Evolutionary conservation across 2,888 invertebrate genomes (phyloP), one percentile per base, ranked within the genome.

Genomic region (Dicyrtoma fusca): DNA sequence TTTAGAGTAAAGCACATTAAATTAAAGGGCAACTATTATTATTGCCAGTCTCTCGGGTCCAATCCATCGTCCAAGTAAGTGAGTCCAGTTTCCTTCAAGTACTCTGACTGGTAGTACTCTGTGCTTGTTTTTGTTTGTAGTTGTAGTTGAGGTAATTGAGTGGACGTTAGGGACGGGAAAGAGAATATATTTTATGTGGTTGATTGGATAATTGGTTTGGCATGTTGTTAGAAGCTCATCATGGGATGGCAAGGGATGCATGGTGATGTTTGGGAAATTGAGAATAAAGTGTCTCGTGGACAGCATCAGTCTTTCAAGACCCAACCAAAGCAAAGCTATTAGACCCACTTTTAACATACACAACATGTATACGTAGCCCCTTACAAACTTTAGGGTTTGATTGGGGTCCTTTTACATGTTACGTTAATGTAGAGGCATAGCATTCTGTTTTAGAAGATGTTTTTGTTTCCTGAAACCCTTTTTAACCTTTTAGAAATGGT

Each of bases 141-240:
- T 17, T 1, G 21, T n/a, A 17, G 53, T 21, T 11, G 19, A 10
- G 19, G 53, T 21, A 53, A 17, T 53, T 53, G 21, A 53, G 53
- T n/a, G 19, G 53, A 53, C 19, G 14, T 10, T 11, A 21, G 19
- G 21, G 53, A 53, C 8, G 49, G 4, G 49, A 49, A 34, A 34
- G 34, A 8, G 34, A 34, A 3, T 34, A 34, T 49, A 49, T 49
- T 49, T 49, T 49, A 49, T 49, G 49, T 53, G 19, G 53, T 53
- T 53, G 53, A 53, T 53, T 53, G 53, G 53, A 53, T 53, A 53
- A 53, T 53, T 53, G 53, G 53, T 53, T 21, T 21, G 17, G 53
- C 19, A 10, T 17, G 53, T 53, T 34, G 4, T 34, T 34, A 34
- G 8, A 34, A 34, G 34, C 34, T 34, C 34, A 34, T 34, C 34